Percentiles rank a stretch among this genome's conserved stretches.
Conservation (phyloP, 2,888 invertebrate species). For the Dione vanillae region DNA sequence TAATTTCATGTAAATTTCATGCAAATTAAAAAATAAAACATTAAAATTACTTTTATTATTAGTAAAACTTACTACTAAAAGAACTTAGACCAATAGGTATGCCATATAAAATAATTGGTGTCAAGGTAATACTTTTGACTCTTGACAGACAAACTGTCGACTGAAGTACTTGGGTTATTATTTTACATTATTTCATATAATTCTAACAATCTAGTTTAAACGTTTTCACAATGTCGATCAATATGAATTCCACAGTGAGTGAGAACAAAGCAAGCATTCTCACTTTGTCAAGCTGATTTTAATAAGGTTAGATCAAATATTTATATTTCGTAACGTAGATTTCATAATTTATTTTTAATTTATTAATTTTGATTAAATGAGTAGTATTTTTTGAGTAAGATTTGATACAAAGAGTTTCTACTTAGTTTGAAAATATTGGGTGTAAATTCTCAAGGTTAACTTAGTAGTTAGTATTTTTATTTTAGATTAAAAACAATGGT, state of each 20-base stretch:
- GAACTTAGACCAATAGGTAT: background rate
- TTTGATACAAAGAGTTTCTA: no score
- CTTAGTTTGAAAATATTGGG: no score
- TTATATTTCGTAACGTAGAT: background rate
- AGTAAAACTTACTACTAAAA: background rate
- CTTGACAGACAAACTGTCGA: background rate
- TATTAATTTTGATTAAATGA: background rate
- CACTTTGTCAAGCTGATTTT: slow-evolving; percentile 4
- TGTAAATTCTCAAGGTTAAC: no score
- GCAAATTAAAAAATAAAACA: background rate
- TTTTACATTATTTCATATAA: slow-evolving; percentile 5
- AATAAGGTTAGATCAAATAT: background rate
- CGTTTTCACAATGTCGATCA: slow-evolving; percentile 18
- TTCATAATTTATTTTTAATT: background rate
- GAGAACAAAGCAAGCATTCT: slow-evolving; percentile 2
- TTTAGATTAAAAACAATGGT: no score
- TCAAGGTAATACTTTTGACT: background rate
- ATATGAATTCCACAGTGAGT: slow-evolving; percentile 15
- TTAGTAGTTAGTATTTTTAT: no score
- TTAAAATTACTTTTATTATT: background rate
- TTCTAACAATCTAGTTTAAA: slow-evolving; percentile 3
- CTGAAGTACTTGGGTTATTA: background rate
- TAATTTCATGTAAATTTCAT: no score
- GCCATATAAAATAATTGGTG: background rate
- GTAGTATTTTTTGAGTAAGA: background rate